Percentiles rank a stretch among this genome's conserved stretches.
phyloP scores from a whole-genome alignment of 2,797 vertebrate species.

The Anguilla obscura region DNA sequence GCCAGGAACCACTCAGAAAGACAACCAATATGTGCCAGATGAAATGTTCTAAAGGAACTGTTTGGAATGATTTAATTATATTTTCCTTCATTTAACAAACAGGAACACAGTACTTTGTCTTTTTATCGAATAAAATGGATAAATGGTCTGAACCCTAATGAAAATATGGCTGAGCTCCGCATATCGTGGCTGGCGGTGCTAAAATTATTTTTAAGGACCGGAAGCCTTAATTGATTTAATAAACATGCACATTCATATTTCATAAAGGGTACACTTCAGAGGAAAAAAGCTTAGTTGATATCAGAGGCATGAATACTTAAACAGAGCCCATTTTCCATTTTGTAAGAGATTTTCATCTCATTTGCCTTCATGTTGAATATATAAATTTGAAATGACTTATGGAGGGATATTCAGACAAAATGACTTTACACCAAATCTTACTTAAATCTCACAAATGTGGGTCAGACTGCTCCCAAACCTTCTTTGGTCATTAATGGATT shows the following conservation, averaged over 20 bases:
- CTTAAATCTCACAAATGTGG: neutral
- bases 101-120: neutral
- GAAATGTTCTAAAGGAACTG: neutral
- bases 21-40: neutral
- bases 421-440: neutral
- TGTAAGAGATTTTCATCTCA: slow-evolving; percentile 9
- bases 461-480: neutral
- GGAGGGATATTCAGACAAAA: neutral
- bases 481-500: neutral
- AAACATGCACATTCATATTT: slow-evolving; percentile 6
- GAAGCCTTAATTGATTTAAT: neutral
- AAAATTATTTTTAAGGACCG: neutral
- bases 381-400: slow-evolving; percentile 2
- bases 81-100: neutral
- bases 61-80: neutral
- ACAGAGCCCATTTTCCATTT: slow-evolving; percentile 1
- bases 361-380: slow-evolving; percentile 12
- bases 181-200: neutral
- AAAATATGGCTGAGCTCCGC: neutral
- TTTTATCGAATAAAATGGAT: neutral
- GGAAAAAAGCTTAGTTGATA: neutral
- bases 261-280: slow-evolving; percentile 12
- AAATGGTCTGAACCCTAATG: neutral
- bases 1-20: neutral
- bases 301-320: neutral